Percentiles rank a stretch among this genome's conserved stretches.
These are phyloP conservation scores for Contarinia nasturtii DNA, from an alignment of 1,140 invertebrate genomes.

Conservation along the genomic window DNA sequence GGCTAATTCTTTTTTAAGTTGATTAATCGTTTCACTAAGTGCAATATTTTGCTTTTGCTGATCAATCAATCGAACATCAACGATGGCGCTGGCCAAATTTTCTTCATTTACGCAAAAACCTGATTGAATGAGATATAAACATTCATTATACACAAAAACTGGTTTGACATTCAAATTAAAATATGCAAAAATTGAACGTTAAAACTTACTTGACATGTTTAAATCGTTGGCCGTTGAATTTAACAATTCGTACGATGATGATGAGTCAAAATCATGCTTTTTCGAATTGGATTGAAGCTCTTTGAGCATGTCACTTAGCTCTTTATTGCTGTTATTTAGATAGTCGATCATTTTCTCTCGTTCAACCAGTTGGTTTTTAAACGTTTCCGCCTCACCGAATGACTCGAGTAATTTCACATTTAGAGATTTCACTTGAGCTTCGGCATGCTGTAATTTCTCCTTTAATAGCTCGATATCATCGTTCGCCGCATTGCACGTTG, in stretches of 20 bases:
- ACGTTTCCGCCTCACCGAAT: too few species aligned
- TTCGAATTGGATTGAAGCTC: neutral
- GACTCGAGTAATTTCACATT: too few species aligned
- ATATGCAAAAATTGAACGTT: too few species aligned
- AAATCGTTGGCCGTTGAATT: neutral
- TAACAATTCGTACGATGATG: neutral
- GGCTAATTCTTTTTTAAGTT: neutral
- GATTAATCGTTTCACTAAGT: constrained; percentile 8
- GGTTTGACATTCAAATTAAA: too few species aligned
- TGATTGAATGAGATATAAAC: too few species aligned
- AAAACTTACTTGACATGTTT: too few species aligned
- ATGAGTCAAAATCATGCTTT: neutral
- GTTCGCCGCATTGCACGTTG: too few species aligned
- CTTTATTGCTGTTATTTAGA: neutral
- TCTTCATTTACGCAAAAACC: constrained; percentile 4
- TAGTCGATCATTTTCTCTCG: neutral
- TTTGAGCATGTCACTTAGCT: neutral
- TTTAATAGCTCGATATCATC: too few species aligned
- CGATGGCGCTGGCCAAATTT: constrained; percentile 14
- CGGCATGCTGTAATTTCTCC: too few species aligned
- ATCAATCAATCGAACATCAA: constrained; percentile 18
- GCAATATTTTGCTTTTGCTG: constrained; percentile 16
- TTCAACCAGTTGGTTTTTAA: neutral
- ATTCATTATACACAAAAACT: too few species aligned
- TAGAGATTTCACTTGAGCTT: too few species aligned